Conservation (phyloP, 2,113 vertebrate genomes). For the Myrmophylax atrothorax region DNA sequence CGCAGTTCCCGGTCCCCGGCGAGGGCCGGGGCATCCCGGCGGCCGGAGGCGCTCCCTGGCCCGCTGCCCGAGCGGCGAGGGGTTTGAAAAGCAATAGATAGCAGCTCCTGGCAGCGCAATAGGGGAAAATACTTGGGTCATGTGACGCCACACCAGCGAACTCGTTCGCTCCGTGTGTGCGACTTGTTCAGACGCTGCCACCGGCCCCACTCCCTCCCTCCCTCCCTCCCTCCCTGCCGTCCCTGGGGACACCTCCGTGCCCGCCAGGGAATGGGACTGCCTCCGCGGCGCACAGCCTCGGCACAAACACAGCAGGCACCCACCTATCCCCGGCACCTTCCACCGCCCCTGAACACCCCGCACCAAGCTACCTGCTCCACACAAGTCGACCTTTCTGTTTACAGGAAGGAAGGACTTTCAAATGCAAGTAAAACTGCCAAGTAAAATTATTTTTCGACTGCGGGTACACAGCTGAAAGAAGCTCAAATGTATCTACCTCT, state of each 20-base stretch:
- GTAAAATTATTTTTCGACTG: not conserved
- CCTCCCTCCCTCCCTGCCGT: not conserved
- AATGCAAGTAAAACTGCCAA: not conserved
- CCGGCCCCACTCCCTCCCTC: too few relatives aligned
- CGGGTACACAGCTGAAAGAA: not conserved
- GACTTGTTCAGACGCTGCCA: slow-evolving; percentile 19
- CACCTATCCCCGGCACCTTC: not conserved
- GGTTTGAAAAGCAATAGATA: slow-evolving; percentile 75
- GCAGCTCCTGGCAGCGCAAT: slow-evolving; percentile 78
- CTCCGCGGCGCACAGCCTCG: fast-evolving
- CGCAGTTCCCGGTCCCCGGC: not conserved
- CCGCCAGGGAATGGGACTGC: not conserved
- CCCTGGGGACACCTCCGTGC: not conserved
- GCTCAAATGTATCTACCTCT: not conserved
- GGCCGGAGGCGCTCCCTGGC: slow-evolving; percentile 68
- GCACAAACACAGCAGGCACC: not conserved
- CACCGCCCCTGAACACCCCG: not conserved
- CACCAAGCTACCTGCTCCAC: not conserved
- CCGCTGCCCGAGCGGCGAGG: slow-evolving; percentile 74
- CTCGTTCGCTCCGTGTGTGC: slow-evolving; percentile 50
- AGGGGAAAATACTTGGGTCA: slow-evolving; percentile 80
- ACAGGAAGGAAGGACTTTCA: not conserved
- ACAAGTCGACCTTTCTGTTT: not conserved
- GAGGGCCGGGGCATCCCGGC: slow-evolving; percentile 80
- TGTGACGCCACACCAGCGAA: slow-evolving; percentile 67